phyloP scores from a whole-genome alignment of 2,888 invertebrate genomes.

The Falcaria lacertinaria region DNA sequence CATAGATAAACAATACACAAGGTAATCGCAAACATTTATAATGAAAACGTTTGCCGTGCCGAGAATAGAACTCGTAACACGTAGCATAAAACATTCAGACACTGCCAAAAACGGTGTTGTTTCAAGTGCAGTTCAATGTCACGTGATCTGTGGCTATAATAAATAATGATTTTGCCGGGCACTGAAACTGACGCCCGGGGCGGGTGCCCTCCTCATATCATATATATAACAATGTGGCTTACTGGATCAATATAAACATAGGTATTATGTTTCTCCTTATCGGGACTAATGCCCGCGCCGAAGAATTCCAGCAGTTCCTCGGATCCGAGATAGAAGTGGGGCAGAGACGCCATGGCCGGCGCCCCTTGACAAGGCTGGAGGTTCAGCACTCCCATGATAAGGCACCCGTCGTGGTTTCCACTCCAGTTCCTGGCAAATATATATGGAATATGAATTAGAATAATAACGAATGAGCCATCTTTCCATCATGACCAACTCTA shows the following conservation, averaged over 20 bases:
- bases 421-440: conserved; percentile 58
- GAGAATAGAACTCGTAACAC: too few relatives aligned
- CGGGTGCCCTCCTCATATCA: too few relatives aligned
- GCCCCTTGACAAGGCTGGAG: conserved; percentile 76
- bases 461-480: too few relatives aligned
- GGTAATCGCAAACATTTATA: too few relatives aligned
- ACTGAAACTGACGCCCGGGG: conserved; percentile 5
- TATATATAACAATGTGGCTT: conserved; percentile 24
- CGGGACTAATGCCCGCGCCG: conserved; percentile 70
- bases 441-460: neutral
- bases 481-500: too few relatives aligned
- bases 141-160: too few relatives aligned
- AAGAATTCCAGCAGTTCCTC: conserved; percentile 73
- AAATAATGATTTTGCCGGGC: too few relatives aligned
- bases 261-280: conserved; percentile 76
- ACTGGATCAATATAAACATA: conserved; percentile 82
- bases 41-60: too few relatives aligned
- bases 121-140: too few relatives aligned
- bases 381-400: conserved; percentile 75
- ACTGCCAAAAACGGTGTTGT: too few relatives aligned
- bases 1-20: too few relatives aligned
- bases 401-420: conserved; percentile 65
- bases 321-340: conserved; percentile 82
- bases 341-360: conserved; percentile 82
- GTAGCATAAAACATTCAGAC: too few relatives aligned